These are phyloP conservation scores for Nemurella pictetii DNA, from an alignment of 2,888 invertebrate species.

Conservation along the genomic window DNA sequence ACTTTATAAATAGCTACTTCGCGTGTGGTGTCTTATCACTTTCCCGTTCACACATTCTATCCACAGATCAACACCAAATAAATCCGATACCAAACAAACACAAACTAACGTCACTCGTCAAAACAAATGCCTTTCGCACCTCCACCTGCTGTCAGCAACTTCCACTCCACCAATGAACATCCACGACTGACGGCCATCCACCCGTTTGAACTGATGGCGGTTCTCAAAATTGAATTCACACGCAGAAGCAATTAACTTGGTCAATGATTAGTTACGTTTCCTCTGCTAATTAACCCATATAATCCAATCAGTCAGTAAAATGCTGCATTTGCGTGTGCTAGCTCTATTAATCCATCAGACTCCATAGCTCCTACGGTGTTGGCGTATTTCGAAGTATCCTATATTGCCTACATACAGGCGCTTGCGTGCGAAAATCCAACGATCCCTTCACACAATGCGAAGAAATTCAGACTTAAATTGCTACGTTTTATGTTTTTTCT, in stretches of 20 bases:
- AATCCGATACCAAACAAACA: constrained; percentile 1
- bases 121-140: not conserved
- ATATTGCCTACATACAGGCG: not conserved
- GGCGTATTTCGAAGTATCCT: not conserved
- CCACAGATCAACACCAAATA: constrained; percentile 32
- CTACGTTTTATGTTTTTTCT: not conserved
- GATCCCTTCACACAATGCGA: not conserved
- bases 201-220: not conserved
- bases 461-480: not conserved
- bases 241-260: constrained; percentile 3
- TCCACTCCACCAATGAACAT: not conserved
- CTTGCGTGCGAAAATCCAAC: not conserved
- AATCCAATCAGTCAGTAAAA: not conserved
- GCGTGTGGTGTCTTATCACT: not conserved
- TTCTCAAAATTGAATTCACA: not conserved
- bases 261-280: not conserved
- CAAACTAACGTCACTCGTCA: not conserved
- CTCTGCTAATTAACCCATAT: constrained; percentile 5
- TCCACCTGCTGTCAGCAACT: not conserved
- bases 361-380: not conserved
- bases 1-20: not conserved
- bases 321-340: not conserved
- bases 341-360: not conserved
- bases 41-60: not conserved
- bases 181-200: not conserved